Conservation (phyloP, 2,113 vertebrate species). For the Ophthalmolycus amberensis region DNA sequence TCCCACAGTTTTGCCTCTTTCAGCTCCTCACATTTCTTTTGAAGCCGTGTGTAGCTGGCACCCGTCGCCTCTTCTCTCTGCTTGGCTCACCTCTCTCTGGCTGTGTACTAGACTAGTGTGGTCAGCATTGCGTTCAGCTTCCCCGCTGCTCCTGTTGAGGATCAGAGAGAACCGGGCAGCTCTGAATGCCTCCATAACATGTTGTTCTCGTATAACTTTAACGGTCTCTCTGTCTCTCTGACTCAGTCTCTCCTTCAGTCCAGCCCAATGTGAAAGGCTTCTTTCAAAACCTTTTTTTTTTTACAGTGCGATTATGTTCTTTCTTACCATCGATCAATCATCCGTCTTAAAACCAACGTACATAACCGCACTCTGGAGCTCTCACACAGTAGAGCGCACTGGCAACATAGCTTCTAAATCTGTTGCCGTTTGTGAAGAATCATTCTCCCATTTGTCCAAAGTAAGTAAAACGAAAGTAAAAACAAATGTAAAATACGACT, state of each 20-base stretch:
- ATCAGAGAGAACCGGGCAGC: slow-evolving; percentile 16
- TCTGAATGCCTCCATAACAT: background rate
- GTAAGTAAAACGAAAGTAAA: background rate
- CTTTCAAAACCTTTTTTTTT: background rate
- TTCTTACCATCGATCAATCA: background rate
- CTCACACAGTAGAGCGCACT: background rate
- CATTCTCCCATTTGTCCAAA: background rate
- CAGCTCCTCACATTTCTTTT: slow-evolving; percentile 43
- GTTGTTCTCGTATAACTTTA: slow-evolving; percentile 12
- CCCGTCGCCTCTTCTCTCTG: slow-evolving; percentile 21
- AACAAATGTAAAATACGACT: too few species aligned
- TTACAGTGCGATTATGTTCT: background rate
- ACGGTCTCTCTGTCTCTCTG: background rate
- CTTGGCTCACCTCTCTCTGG: slow-evolving; percentile 42
- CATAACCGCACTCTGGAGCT: background rate
- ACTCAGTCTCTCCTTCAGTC: slow-evolving; percentile 12
- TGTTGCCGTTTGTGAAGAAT: background rate
- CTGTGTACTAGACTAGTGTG: slow-evolving; percentile 33
- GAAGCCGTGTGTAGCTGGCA: slow-evolving; percentile 37
- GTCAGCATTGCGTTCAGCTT: slow-evolving; percentile 48
- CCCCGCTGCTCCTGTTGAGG: slow-evolving; percentile 32
- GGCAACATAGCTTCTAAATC: background rate
- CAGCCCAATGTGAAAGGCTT: background rate
- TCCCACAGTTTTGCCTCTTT: slow-evolving; percentile 44
- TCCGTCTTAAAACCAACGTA: background rate